Conservation (phyloP, 1,140 invertebrate genomes). For the Lepidurus arcticus region DNA sequence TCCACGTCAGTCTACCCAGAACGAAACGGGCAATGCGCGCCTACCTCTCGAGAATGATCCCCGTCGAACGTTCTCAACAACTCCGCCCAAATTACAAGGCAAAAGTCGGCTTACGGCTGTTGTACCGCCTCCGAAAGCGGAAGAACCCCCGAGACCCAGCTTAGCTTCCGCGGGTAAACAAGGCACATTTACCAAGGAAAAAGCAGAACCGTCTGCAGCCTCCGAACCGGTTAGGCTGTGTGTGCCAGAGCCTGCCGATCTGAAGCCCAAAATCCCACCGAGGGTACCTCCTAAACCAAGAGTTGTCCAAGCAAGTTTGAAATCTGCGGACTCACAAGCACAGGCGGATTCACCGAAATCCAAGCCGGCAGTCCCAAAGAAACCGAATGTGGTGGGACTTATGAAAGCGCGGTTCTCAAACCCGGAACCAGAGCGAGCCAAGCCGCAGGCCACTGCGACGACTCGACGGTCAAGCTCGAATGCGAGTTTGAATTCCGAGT, state of each 20-base stretch:
- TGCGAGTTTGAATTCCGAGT: constrained; percentile 53
- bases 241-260: background rate
- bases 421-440: background rate
- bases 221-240: constrained; percentile 38
- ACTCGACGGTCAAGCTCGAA: constrained; percentile 52
- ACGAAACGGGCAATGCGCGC: background rate
- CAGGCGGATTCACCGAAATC: constrained; percentile 33
- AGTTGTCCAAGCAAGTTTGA: background rate
- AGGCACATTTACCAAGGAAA: constrained; percentile 82
- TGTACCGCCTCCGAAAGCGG: constrained; percentile 1
- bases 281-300: constrained; percentile 37
- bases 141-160: constrained; percentile 42
- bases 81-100: constrained; percentile 4
- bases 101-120: background rate
- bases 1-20: constrained; percentile 25
- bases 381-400: constrained; percentile 36
- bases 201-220: constrained; percentile 43
- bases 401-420: constrained; percentile 37
- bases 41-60: background rate
- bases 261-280: constrained; percentile 31
- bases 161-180: constrained; percentile 58
- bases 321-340: background rate
- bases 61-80: constrained; percentile 11
- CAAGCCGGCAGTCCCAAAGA: constrained; percentile 37
- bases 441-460: background rate